Evolutionary conservation across 2,113 vertebrate species (phyloP), one percentile per base, ranked within the genome.

Genomic region (Fulica atra): DNA sequence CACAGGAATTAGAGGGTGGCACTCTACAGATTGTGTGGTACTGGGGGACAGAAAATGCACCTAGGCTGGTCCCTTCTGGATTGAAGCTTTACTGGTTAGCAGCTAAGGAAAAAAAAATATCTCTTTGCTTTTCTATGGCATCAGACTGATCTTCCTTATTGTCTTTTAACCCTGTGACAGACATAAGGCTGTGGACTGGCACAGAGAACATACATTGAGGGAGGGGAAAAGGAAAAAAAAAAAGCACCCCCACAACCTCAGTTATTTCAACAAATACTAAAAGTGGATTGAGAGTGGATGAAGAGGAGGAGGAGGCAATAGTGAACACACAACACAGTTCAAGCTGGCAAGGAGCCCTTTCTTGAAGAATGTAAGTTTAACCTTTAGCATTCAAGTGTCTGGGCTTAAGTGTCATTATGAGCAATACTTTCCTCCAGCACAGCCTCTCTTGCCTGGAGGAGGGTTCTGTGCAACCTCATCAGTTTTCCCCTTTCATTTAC

Each of bases 301-400:
- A 96, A 96, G 96, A 94, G 83, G 94, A 86, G 91, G 85, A 94
- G 89, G 92, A 88, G 95, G 95, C 93, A 72, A 56, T 86, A 95
- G 95, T 95, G 96, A 87, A 92, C 83, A 63, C 56, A 65, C 93
- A 96, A 82, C 90, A 79, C 88, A 87, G 92, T 92, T 97, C 97
- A 96, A 96, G 92, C 89, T 97, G 97, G 98, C 97, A 97, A 96
- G 94, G 89, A 96, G 95, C 98, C 97, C 95, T 95, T 98, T 95
- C 97, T 96, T 81, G 92, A 96, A 98, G 97, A 97, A 97, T 97
- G 97, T 96, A 95, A 95, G 97, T 98, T 97, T 98, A 98, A 98
- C 98, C 97, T 98, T 98, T 98, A 97, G 97, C 97, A 97, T 98
- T 97, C 97, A 92, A 98, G 97, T 97, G 97, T 97, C 92, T 86